phyloP scores from a whole-genome alignment of 1,140 invertebrate species.

The Drosophila ambigua region DNA sequence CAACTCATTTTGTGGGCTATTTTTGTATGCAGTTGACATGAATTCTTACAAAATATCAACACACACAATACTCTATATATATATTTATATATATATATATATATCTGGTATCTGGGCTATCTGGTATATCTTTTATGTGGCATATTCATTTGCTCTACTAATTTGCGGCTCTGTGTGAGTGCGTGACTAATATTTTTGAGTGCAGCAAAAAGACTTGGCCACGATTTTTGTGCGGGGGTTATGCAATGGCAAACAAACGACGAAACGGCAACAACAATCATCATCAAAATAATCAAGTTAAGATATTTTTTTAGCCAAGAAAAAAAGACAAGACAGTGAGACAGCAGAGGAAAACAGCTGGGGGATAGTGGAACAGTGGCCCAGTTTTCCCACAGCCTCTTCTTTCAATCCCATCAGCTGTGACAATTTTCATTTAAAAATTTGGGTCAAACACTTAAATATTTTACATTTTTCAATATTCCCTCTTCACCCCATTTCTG shows the following conservation, averaged over 20 bases:
- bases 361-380: slow-evolving; percentile 69
- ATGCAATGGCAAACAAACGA: slow-evolving; percentile 61
- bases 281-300: slow-evolving; percentile 69
- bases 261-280: slow-evolving; percentile 32
- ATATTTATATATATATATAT: slow-evolving; percentile 44
- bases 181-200: slow-evolving; percentile 77
- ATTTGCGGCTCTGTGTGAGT: slow-evolving; percentile 67
- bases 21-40: slow-evolving; percentile 75
- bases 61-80: slow-evolving; percentile 36
- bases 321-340: not conserved
- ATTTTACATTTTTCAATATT: slow-evolving; percentile 30
- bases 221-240: slow-evolving; percentile 59
- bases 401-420: slow-evolving; percentile 6
- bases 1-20: slow-evolving; percentile 67
- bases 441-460: slow-evolving; percentile 47
- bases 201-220: slow-evolving; percentile 66
- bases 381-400: slow-evolving; percentile 46
- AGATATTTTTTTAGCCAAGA: slow-evolving; percentile 43
- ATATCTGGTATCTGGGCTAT: slow-evolving; percentile 28
- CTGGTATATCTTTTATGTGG: slow-evolving; percentile 39
- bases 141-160: slow-evolving; percentile 72
- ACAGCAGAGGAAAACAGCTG: slow-evolving; percentile 6
- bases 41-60: slow-evolving; percentile 78
- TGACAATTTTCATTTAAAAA: slow-evolving; percentile 65
- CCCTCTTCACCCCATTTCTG: not conserved